Conservation (phyloP, 30 jellyfish, hydroid and myxozoan species). For the Hydra vulgaris region DNA sequence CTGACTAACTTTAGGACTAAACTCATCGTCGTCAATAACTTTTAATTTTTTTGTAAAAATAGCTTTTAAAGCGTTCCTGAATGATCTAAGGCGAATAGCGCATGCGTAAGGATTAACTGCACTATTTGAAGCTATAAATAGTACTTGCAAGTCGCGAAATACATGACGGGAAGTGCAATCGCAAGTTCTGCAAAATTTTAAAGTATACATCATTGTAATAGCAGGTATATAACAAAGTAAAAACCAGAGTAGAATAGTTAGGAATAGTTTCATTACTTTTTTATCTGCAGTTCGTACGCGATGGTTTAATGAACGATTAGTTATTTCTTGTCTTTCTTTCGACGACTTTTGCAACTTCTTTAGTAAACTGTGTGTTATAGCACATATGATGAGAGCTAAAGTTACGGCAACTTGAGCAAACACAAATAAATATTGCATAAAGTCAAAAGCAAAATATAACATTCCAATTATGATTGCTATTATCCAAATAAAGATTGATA, state of each 20-base stretch:
- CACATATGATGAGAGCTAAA: conserved; percentile 41
- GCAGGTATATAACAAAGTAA: conserved; percentile 74
- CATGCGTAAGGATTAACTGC: conserved; percentile 76
- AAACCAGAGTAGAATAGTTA: conserved; percentile 39
- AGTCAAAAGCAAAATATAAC: conserved; percentile 50
- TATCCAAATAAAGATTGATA: conserved; percentile 52
- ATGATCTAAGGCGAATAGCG: conserved; percentile 76
- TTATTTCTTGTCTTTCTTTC: conserved; percentile 21
- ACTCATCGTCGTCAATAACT: background rate
- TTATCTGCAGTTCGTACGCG: conserved; percentile 32
- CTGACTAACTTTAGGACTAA: background rate
- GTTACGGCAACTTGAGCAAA: conserved; percentile 61
- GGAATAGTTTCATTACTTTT: conserved; percentile 45
- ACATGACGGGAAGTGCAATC: conserved; percentile 73
- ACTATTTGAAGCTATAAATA: conserved; percentile 62
- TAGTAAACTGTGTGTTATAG: conserved; percentile 34
- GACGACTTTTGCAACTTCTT: conserved; percentile 6
- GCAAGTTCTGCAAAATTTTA: conserved; percentile 67
- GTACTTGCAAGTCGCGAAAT: conserved; percentile 71
- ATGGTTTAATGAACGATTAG: background rate
- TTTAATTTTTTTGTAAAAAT: conserved; percentile 15
- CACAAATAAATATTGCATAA: conserved; percentile 39
- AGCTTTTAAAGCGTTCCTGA: conserved; percentile 50
- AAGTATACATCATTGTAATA: conserved; percentile 48
- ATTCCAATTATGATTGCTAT: conserved; percentile 45